Conservation (phyloP, 2,888 invertebrate species). For the Orthonychiurus folsomi region DNA sequence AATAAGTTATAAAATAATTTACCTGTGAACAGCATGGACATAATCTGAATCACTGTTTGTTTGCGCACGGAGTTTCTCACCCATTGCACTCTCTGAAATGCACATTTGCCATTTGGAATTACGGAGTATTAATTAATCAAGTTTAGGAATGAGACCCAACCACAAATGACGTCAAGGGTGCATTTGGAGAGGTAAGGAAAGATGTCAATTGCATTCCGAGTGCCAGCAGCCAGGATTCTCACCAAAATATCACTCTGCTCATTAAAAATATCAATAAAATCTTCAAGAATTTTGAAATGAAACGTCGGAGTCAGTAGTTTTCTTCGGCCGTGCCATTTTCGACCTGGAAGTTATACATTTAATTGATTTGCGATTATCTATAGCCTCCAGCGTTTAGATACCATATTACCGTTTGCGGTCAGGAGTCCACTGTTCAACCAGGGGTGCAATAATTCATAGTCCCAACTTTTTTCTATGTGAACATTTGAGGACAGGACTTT, state of each 20-base stretch:
- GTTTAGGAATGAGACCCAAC: no score
- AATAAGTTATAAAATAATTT: no score
- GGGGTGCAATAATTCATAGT: slow-evolving; percentile 52
- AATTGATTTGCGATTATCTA: background rate
- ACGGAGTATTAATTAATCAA: no score
- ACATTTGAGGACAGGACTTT: slow-evolving; percentile 52
- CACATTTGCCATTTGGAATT: no score
- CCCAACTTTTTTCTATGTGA: slow-evolving; percentile 53
- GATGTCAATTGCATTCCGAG: slow-evolving; percentile 48
- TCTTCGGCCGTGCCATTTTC: slow-evolving; percentile 33
- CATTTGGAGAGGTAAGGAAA: slow-evolving; percentile 56
- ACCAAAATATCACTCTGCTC: slow-evolving; percentile 43
- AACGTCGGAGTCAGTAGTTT: slow-evolving; percentile 46
- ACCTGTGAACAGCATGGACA: slow-evolving; percentile 62
- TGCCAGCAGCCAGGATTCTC: slow-evolving; percentile 7
- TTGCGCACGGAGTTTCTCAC: slow-evolving; percentile 63
- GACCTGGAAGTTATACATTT: slow-evolving; percentile 13
- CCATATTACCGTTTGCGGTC: slow-evolving; percentile 49
- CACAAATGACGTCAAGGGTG: slow-evolving; percentile 58
- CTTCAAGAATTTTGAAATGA: slow-evolving; percentile 49
- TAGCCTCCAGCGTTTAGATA: no score
- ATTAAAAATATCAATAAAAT: slow-evolving; percentile 48
- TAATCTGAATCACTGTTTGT: slow-evolving; percentile 59
- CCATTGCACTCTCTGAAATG: slow-evolving; percentile 71
- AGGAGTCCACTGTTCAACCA: slow-evolving; percentile 54